Evolutionary conservation across 2,888 invertebrate species (phyloP), one percentile per base, ranked within the genome.

Genomic region (Theodoxus fluviatilis): DNA sequence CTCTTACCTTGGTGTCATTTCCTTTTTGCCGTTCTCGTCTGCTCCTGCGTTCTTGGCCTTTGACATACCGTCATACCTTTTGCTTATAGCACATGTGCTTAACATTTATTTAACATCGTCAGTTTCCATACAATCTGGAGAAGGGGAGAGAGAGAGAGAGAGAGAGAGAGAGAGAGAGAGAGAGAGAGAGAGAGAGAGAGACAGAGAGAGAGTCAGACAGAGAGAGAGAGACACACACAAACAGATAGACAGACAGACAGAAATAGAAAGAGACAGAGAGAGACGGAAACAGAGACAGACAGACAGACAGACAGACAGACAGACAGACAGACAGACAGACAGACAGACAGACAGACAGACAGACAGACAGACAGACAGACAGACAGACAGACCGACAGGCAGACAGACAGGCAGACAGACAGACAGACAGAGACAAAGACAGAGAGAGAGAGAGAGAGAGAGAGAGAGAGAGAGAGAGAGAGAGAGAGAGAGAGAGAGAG

Each of bases 101-200:
- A 15, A 57, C 9, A 57, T 57, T 57, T 22, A 57, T 57, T 22
- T 12, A 57, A 49, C 49, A 31, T 49, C 66, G 37, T 66, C 18
- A 12, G 33, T 25, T 49, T 66, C 22, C 59, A 59, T n/a, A 63
- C 69, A 68, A 31, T 25, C 63, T 31, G 64, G 35, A 43, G 68
- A 35, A 61, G 49, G 18, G n/a, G 59, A 4, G 55, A 35, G 43
- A 67, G 65, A 6, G 67, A 28, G 22, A 64, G 43, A 22, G 68
- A 64, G 1, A 70, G 49, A 9, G 67, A 65, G 25, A 35, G 55
- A 65, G 22, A 65, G 67, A 67, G 67, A 67, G 65, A 65, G 65
- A 65, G 65, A 65, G 65, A 65, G 65, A 65, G 65, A 65, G 65
- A 65, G 38, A 65, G 65, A 67, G 67, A 67, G 67, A 67, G 67